Conservation (phyloP, 2,797 vertebrate genomes). For the Clarias fuscus region DNA sequence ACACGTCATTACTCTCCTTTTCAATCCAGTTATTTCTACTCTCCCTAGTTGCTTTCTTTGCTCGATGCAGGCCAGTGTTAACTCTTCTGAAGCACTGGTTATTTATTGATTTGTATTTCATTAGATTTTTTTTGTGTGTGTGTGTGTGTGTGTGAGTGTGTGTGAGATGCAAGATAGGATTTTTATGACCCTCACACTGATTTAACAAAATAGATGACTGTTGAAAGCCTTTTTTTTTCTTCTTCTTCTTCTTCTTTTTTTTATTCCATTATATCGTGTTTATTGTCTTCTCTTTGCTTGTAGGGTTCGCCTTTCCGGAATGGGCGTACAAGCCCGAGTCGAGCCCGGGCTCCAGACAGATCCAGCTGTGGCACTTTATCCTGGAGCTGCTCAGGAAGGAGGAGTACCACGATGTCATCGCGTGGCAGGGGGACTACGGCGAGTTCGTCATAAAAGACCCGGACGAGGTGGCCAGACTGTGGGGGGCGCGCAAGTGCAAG, state of each 20-base stretch:
- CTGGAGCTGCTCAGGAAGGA: conserved; percentile 88
- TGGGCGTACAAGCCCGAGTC: conserved; percentile 94
- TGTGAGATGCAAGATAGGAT: too few relatives aligned
- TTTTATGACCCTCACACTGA: too few relatives aligned
- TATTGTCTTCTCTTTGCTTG: neutral
- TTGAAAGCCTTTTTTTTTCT: neutral
- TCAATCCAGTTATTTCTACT: too few relatives aligned
- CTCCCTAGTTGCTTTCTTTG: too few relatives aligned
- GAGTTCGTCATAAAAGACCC: conserved; percentile 94
- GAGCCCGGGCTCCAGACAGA: conserved; percentile 87
- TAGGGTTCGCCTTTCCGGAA: conserved; percentile 88
- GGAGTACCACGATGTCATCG: conserved; percentile 90
- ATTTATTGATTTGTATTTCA: too few relatives aligned
- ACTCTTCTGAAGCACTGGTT: too few relatives aligned
- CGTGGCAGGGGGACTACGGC: conserved; percentile 92
- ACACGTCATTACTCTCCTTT: too few relatives aligned
- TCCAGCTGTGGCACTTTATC: conserved; percentile 94
- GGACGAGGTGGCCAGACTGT: conserved; percentile 88
- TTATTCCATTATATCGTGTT: too few relatives aligned
- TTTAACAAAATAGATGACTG: neutral
- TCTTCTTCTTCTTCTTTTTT: too few relatives aligned
- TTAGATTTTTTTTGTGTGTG: too few relatives aligned
- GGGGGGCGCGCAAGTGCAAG: conserved; percentile 92
- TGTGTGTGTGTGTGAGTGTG: too few relatives aligned
- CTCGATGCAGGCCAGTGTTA: too few relatives aligned